Evolutionary conservation across 2,888 invertebrate species (phyloP).

Genomic region (Galeopsomyia nigrocyanea): DNA sequence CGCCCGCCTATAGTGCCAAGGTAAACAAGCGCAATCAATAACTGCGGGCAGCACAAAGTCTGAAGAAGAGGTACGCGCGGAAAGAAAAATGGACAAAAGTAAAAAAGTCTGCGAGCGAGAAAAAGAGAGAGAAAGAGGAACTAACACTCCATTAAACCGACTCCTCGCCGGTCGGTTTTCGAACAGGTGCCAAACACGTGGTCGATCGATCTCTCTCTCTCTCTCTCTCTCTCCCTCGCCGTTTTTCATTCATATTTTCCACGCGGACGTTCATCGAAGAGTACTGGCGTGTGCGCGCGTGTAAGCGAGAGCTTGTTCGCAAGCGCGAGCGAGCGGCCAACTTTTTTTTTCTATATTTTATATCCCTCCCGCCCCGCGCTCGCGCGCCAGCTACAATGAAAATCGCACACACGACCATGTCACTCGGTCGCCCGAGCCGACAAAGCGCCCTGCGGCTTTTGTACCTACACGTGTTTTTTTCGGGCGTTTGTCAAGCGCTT

Average conservation of each 20-base stretch:
- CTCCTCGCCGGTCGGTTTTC: constrained; percentile 50
- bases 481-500: background rate
- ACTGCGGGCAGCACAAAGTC: background rate
- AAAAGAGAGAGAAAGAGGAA: constrained; percentile 5
- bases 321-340: constrained; percentile 17
- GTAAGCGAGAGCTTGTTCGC: constrained; percentile 40
- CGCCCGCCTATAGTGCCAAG: background rate
- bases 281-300: constrained; percentile 23
- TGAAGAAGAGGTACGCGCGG: background rate
- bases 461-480: constrained; percentile 41
- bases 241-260: constrained; percentile 66
- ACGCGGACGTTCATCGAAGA: constrained; percentile 61
- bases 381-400: constrained; percentile 51
- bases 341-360: constrained; percentile 53
- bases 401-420: constrained; percentile 54
- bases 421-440: constrained; percentile 48
- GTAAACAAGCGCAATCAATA: constrained; percentile 11
- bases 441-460: constrained; percentile 44
- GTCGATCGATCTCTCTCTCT: constrained; percentile 59
- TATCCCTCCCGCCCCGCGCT: constrained; percentile 52
- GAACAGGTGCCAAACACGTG: constrained; percentile 67
- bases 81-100: constrained; percentile 16
- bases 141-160: constrained; percentile 37
- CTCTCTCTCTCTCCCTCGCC: constrained; percentile 45
- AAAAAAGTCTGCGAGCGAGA: constrained; percentile 5